phyloP scores from a whole-genome alignment of 2,113 vertebrate species.

The Tapirus terrestris region DNA sequence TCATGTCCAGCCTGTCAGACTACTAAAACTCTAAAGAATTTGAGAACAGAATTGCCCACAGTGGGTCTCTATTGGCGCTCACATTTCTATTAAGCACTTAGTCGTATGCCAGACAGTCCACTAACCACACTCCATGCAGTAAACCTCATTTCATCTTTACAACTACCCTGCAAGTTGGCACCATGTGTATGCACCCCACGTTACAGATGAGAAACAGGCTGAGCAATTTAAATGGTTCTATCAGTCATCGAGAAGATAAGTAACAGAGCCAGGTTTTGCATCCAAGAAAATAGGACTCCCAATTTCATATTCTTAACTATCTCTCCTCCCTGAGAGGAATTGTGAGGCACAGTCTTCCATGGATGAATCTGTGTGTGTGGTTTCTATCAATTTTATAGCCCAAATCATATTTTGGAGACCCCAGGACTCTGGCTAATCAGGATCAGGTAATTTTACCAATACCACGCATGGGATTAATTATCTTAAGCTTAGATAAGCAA shows the following conservation, averaged over 20 bases:
- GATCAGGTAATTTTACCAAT: neutral
- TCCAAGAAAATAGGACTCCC: neutral
- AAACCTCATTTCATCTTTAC: neutral
- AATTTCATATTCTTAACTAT: neutral
- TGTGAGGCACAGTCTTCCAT: neutral
- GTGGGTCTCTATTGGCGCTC: neutral
- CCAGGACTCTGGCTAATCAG: neutral
- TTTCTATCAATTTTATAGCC: neutral
- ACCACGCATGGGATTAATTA: neutral
- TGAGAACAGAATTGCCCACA: neutral
- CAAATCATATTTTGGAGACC: neutral
- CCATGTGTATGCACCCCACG: accelerated
- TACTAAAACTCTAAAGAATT: neutral
- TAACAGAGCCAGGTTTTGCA: neutral
- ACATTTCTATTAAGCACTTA: neutral
- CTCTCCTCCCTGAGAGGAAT: neutral
- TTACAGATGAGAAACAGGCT: neutral
- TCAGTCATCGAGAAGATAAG: neutral
- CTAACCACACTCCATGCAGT: too few relatives aligned
- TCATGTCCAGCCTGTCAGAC: neutral
- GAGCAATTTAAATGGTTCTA: neutral
- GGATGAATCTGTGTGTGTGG: neutral
- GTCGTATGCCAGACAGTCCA: neutral
- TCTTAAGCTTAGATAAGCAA: neutral
- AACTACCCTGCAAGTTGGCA: accelerated